Conservation (phyloP, 2,888 invertebrate genomes). For the Dasypolia templi region DNA sequence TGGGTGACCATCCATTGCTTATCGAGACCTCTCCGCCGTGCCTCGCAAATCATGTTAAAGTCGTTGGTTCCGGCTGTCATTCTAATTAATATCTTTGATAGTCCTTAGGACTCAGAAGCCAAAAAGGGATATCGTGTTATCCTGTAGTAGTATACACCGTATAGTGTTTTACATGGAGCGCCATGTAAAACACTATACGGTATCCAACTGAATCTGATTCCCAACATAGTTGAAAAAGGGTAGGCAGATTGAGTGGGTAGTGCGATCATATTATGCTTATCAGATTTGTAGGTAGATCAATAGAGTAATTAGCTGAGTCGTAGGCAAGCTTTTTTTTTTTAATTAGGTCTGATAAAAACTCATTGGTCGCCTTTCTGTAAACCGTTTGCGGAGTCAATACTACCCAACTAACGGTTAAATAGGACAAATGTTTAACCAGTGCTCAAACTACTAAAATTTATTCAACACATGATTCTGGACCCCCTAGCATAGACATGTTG, state of each 20-base stretch:
- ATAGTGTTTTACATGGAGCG: too few relatives aligned
- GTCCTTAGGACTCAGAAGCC: background rate
- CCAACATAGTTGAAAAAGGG: background rate
- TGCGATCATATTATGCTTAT: conserved; percentile 2
- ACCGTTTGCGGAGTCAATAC: background rate
- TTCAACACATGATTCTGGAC: too few relatives aligned
- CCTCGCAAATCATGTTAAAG: background rate
- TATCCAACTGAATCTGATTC: too few relatives aligned
- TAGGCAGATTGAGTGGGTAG: background rate
- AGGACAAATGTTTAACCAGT: too few relatives aligned
- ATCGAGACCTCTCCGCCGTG: background rate
- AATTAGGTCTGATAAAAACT: background rate
- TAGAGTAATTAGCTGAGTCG: conserved; percentile 7
- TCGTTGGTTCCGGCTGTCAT: background rate
- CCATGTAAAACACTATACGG: background rate
- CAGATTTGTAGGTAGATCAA: conserved; percentile 1
- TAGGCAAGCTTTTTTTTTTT: conserved; percentile 2
- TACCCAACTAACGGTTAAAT: background rate
- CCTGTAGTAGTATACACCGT: too few relatives aligned
- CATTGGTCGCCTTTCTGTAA: background rate
- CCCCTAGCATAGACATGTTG: too few relatives aligned
- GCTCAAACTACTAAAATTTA: too few relatives aligned
- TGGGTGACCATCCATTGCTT: background rate
- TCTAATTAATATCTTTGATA: background rate
- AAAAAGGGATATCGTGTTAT: background rate